Base-by-base conservation (phyloP, 2,113 vertebrate species). In the Lates calcarifer region DNA sequence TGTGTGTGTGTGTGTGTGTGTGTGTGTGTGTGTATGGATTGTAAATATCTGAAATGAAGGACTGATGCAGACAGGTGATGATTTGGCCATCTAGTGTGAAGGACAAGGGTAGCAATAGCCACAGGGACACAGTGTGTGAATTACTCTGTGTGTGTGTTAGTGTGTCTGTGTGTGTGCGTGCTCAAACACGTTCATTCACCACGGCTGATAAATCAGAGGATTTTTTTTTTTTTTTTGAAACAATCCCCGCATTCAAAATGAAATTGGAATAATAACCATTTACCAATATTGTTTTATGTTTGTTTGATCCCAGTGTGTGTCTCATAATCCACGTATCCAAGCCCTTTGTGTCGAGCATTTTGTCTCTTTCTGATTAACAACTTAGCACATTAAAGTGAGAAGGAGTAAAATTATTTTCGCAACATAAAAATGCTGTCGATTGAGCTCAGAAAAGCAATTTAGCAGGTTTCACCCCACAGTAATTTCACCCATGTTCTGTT, bases 381-480 rank as follows among this genome's bases (percentile, higher is more conserved):
- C 91, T 91, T 89, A 77, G 88, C 88, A 92, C 90, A 94, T 95
- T 92, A 94, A 94, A 94, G 89, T 65, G 69, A 91, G 83, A 78
- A 81, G 83, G 89, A 93, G 90, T 88, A 85, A 91, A 95, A 93
- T 91, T 82, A 87, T 93, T 91, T 94, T 93, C 75, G 55, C 89
- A 89, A 92, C 91, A 92, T 94, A 94, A 94, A 94, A 94, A 90
- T 85, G 71, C 80, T 82, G 90, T 89, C 84, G 73, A 92, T 89
- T 91, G 90, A 94, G 89, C 91, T 92, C 89, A 72, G 88, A 92
- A 93, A 94, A 93, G 91, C 94, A 92, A 95, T 94, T 95, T 93
- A 93, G 91, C 92, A 90, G 90, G 90, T 92, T 94, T 94, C 92
- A 93, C 92, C 89, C 90, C 88, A 90, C 85, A 88, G 92, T 95